Conservation (phyloP, 2,113 vertebrate genomes). For the Cheilinus undulatus region DNA sequence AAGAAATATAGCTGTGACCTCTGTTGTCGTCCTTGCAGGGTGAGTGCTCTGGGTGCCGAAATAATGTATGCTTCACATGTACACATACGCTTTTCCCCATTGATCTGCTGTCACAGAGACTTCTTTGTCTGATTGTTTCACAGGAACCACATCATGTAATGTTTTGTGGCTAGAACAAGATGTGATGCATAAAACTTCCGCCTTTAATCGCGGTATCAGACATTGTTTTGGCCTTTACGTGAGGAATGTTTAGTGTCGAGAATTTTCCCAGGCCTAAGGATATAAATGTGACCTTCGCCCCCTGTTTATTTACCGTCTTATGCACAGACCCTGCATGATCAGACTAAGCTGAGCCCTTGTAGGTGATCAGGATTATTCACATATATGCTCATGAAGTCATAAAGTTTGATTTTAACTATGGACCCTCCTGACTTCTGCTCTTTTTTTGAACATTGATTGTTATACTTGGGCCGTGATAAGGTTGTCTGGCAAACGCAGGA, state of each 20-base stretch:
- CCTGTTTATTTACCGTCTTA: conserved; percentile 53
- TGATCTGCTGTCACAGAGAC: conserved; percentile 3
- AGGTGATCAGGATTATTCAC: conserved; percentile 59
- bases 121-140: neutral
- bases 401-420: conserved; percentile 52
- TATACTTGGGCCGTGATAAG: conserved; percentile 59
- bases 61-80: neutral
- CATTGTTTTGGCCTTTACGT: neutral
- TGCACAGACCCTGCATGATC: conserved; percentile 5
- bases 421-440: conserved; percentile 14
- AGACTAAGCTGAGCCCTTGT: conserved; percentile 34
- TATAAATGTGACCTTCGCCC: conserved; percentile 12
- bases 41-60: neutral
- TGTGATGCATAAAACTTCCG: neutral
- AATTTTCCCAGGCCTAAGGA: neutral
- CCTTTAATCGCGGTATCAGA: neutral
- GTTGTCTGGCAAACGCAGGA: conserved; percentile 57
- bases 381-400: conserved; percentile 30
- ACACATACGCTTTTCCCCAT: neutral
- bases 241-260: neutral
- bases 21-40: conserved; percentile 10
- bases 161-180: neutral
- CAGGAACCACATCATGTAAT: neutral
- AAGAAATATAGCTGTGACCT: conserved; percentile 35
- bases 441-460: conserved; percentile 59